Evolutionary conservation across 1,140 invertebrate species (phyloP), one percentile per base, ranked within the genome.

Genomic region (Chironomus striatipennis): DNA sequence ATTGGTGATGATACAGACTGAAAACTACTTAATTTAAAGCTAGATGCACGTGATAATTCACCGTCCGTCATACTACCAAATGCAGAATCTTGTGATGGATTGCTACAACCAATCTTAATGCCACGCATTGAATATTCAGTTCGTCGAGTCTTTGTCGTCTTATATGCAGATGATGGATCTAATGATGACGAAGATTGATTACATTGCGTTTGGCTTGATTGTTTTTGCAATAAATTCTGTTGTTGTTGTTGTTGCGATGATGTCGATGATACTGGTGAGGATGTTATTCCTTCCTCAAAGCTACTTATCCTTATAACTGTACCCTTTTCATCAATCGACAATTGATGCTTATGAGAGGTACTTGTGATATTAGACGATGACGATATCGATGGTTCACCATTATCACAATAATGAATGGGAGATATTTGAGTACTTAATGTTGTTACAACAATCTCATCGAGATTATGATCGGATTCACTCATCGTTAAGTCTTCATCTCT

Each of bases 1-100:
- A 82, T 82, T 18, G 81, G 81, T 43, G 81, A 82, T 17, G 80
- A 80, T n/a, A 82, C 81, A 18, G 81, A 82, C 72, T 82, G 81
- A 73, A 82, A 82, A 72, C 81, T 82, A 65, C 79, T 82, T 10
- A 82, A 76, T 9, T 80, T 79, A 57, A 82, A 81, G 73, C 80
- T 81, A 0, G 81, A 82, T 6, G 79, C 81, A 12, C 79, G 80
- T 73, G 81, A 82, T 21, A 82, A 76, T 77, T 82, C 81, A 75
- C 81, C 81, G 76, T 82, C 81, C 67, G 81, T 82, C 2, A 82
- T 76, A 3, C 80, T 81, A 10, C 81, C 81, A 73, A 82, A 82
- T 7, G 81, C 81, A 24, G 81, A 82, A 75, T 82, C 81, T 77
- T 82, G 81, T 47, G 81, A 82, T 6, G 81, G 81, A 79, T 82